A percentile compares a stretch with the other conserved stretches of the same genome.
These are phyloP conservation scores for Linyphia triangularis DNA, from an alignment of 2,888 invertebrate genomes.

Conservation along the genomic window DNA sequence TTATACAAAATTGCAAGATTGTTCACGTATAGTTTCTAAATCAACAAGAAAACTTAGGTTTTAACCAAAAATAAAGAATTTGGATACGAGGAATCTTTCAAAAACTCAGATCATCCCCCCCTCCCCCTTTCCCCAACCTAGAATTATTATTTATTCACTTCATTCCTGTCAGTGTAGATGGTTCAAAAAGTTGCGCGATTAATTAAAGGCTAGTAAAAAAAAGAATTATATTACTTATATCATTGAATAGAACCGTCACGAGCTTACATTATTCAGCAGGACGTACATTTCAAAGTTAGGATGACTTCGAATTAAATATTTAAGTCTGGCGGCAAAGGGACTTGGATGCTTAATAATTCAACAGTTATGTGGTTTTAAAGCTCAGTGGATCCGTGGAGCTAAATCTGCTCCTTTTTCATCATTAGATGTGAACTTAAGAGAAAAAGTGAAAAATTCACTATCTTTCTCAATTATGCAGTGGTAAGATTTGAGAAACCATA, in stretches of 20 bases:
- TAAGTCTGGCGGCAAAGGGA: neutral
- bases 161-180: too few species aligned
- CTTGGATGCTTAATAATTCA: conserved; percentile 45
- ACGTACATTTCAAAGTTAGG: conserved; percentile 31
- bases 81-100: too few species aligned
- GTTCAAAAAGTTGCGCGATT: neutral
- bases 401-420: conserved; percentile 54
- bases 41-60: too few species aligned
- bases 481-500: conserved; percentile 1
- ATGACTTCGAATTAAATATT: conserved; percentile 38
- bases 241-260: conserved; percentile 1
- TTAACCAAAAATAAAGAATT: too few species aligned
- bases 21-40: too few species aligned
- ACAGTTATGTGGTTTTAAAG: conserved; percentile 25
- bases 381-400: conserved; percentile 20
- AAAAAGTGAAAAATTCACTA: conserved; percentile 13
- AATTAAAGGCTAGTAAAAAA: neutral
- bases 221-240: conserved; percentile 20
- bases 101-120: too few species aligned
- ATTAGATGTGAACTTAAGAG: conserved; percentile 14
- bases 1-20: too few species aligned
- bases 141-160: too few species aligned
- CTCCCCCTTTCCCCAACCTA: too few species aligned
- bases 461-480: neutral
- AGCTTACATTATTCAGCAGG: conserved; percentile 26